Evolutionary conservation across 2,797 vertebrate species (phyloP).

Genomic region (Enteromius mattozi): DNA sequence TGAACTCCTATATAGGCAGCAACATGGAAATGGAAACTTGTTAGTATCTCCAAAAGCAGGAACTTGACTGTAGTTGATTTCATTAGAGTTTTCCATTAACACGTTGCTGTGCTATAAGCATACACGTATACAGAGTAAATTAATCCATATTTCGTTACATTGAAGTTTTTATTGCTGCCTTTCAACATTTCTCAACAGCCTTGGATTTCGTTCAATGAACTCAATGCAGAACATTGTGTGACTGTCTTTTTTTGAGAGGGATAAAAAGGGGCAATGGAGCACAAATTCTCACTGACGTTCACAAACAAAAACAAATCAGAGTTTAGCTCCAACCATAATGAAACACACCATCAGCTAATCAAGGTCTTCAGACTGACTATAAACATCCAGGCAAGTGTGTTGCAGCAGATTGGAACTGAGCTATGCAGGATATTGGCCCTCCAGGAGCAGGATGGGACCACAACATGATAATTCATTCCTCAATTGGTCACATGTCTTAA

Average conservation of each 20-base stretch:
- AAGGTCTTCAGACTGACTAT: background rate
- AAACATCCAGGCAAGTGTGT: background rate
- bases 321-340: background rate
- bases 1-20: background rate
- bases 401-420: background rate
- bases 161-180: background rate
- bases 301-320: constrained; percentile 2
- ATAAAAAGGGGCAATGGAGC: background rate
- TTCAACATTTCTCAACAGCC: background rate
- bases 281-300: background rate
- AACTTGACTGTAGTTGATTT: background rate
- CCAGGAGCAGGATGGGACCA: background rate
- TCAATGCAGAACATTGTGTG: background rate
- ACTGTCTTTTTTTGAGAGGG: background rate
- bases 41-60: background rate
- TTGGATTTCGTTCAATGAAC: background rate
- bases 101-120: constrained; percentile 2
- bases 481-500: background rate
- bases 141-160: background rate
- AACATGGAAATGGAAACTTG: background rate
- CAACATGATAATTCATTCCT: background rate
- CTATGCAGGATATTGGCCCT: background rate
- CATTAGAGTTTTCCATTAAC: background rate
- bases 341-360: background rate
- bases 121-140: background rate